A percentile compares a stretch with the other conserved stretches of the same genome.
phyloP scores from a whole-genome alignment of 2,797 vertebrate species.

The Lacerta bilineata region DNA sequence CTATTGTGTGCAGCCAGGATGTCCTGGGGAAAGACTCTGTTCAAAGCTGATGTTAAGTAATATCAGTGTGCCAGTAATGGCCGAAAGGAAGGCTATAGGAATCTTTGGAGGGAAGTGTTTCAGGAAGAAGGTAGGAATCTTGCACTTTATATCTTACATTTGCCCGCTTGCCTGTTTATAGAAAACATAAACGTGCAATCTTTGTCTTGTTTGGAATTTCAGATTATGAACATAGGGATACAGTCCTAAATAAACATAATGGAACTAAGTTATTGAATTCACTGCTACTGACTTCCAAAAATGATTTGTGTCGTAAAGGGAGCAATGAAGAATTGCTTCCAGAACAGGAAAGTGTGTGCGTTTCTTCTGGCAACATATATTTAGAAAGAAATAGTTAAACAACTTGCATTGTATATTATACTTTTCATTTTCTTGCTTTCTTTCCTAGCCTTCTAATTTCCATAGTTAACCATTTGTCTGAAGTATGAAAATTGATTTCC shows the following conservation, averaged over 20 bases:
- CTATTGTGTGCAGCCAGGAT: slow-evolving; percentile 97
- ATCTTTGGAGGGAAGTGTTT: slow-evolving; percentile 38
- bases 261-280: not conserved
- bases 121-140: slow-evolving; percentile 27
- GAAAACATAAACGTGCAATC: not conserved
- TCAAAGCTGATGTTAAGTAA: slow-evolving; percentile 73
- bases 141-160: slow-evolving; percentile 6
- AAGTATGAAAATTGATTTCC: not conserved
- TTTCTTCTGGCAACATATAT: slow-evolving; percentile 55
- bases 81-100: slow-evolving; percentile 59
- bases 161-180: not conserved
- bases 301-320: not conserved
- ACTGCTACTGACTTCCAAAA: not conserved
- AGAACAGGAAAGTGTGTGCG: slow-evolving; percentile 70
- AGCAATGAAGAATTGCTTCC: slow-evolving; percentile 52
- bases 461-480: too few relatives aligned
- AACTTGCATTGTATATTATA: not conserved
- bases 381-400: slow-evolving; percentile 53
- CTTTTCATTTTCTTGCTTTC: not conserved
- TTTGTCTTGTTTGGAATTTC: not conserved
- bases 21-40: slow-evolving; percentile 92
- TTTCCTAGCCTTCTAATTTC: not conserved
- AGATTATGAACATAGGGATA: not conserved
- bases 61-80: slow-evolving; percentile 75
- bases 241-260: not conserved